Evolutionary conservation across 1,140 invertebrate species (phyloP).

Genomic region (Drosophila suzukii): DNA sequence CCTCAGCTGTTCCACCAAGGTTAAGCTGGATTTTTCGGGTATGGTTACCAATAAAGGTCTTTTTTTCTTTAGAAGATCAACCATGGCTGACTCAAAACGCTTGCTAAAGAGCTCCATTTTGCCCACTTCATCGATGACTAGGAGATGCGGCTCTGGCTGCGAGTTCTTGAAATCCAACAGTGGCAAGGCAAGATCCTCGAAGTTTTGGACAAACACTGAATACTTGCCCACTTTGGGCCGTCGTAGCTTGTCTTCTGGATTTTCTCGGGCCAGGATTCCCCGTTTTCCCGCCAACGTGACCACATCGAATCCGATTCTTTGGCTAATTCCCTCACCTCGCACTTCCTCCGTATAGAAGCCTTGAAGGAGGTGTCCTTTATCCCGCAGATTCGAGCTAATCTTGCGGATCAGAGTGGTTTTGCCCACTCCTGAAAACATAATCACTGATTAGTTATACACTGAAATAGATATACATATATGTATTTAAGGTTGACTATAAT

Average conservation of each 20-base stretch:
- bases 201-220: slow-evolving; percentile 55
- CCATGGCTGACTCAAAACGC: slow-evolving; percentile 33
- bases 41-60: slow-evolving; percentile 36
- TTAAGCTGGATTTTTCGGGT: slow-evolving; percentile 23
- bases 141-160: background rate
- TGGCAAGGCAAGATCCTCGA: slow-evolving; percentile 51
- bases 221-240: slow-evolving; percentile 65
- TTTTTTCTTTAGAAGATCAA: slow-evolving; percentile 7
- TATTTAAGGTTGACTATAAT: background rate
- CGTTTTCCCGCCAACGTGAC: slow-evolving; percentile 45
- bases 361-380: slow-evolving; percentile 4
- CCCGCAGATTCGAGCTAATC: slow-evolving; percentile 30
- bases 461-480: background rate
- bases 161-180: background rate
- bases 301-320: slow-evolving; percentile 63
- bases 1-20: slow-evolving; percentile 49
- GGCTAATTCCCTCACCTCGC: slow-evolving; percentile 8
- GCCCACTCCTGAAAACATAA: slow-evolving; percentile 38
- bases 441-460: background rate
- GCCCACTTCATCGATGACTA: slow-evolving; percentile 64
- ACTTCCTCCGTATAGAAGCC: slow-evolving; percentile 71
- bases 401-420: slow-evolving; percentile 61
- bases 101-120: slow-evolving; percentile 65
- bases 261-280: slow-evolving; percentile 43
- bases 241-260: background rate